Base-by-base conservation (phyloP, 2,113 vertebrate species). In the Antennarius striatus region DNA sequence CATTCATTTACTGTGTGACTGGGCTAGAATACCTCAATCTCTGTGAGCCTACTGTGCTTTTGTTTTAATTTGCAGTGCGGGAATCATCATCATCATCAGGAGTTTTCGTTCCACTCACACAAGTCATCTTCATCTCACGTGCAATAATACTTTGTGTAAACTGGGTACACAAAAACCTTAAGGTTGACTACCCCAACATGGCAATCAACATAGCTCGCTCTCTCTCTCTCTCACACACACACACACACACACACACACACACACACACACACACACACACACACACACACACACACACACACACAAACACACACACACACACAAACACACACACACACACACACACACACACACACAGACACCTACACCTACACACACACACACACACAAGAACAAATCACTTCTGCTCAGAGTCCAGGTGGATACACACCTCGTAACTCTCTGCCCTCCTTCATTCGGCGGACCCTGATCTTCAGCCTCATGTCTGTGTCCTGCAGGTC, bases 391-490 rank as follows among this genome's bases (percentile, higher is more conserved):
- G 50, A 22, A 63, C 12, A 68, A 55, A 5, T 22, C 42, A 6
- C 42, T 17, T 71, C 28, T 81, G 42, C 56, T 60, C 48, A 45
- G 43, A 29, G 40, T 67, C 73, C 76, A 88, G 75, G 87, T 83
- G 77, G 69, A 74, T 90, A 95, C 94, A 86, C 92, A 96, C 95
- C 95, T 96, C 95, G 86, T 58, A 94, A 86, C 70, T 95, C 93
- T 81, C 95, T 92, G 83, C 92, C 94, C 81, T 95, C 90, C 92
- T 95, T 96, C 93, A 94, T 94, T 80, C 94, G 92, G 75, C 94
- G 94, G 85, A 96, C 95, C 90, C 95, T 93, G 85, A 96, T 95
- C 93, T 96, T 96, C 92, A 95, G 92, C 92, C 95, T 95, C 94
- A 95, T 95, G 87, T 94, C 93, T 66, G 92, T 89, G 75, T 92